phyloP scores from a whole-genome alignment of 2,797 vertebrate genomes.

The Poeciliopsis turneri region DNA sequence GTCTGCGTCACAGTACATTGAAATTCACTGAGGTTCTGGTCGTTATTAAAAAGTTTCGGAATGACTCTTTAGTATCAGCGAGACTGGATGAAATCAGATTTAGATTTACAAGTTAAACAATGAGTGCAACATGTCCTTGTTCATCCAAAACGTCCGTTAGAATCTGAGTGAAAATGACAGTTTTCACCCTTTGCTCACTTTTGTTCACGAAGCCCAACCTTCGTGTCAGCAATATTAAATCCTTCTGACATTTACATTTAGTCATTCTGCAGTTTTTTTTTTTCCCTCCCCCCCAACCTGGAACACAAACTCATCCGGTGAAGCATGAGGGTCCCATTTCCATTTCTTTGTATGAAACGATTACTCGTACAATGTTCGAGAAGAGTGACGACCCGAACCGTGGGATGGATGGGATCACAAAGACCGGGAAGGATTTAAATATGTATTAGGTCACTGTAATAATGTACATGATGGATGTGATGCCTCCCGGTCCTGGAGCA shows the following conservation, averaged over 20 bases:
- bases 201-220: neutral
- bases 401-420: conserved; percentile 45
- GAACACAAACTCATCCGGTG: conserved; percentile 2
- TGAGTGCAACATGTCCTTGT: neutral
- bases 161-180: neutral
- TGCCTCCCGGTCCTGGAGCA: neutral
- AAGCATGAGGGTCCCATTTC: conserved; percentile 46
- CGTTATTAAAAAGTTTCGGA: neutral
- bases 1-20: neutral
- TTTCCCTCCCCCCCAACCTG: neutral
- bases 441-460: neutral
- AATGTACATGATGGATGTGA: neutral
- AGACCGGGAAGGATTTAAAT: conserved; percentile 5
- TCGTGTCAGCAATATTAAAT: conserved; percentile 7
- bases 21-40: neutral
- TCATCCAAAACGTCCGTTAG: neutral
- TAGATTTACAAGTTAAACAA: neutral
- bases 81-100: neutral
- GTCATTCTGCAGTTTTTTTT: conserved; percentile 7
- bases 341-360: conserved; percentile 56
- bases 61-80: neutral
- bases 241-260: neutral
- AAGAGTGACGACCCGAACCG: conserved; percentile 52
- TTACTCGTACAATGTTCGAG: conserved; percentile 50
- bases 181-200: neutral